phyloP scores from a whole-genome alignment of 23 tunicate species.

The Phallusia fumigata region DNA sequence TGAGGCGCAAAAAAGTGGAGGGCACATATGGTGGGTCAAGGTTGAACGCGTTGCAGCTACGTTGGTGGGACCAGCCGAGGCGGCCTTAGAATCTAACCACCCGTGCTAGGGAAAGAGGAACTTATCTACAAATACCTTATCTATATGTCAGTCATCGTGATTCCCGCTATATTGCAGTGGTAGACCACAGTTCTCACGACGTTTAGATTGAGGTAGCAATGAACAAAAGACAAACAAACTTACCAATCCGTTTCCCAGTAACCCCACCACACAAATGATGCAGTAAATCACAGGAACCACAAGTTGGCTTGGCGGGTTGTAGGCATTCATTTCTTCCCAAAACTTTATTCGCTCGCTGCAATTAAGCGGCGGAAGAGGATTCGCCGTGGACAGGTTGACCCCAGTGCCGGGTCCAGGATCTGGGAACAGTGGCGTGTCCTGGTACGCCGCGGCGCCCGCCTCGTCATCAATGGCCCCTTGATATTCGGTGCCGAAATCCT shows the following conservation, averaged over 20 bases:
- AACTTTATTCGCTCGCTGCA: background rate
- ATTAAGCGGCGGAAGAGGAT: background rate
- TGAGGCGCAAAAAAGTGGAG: no score
- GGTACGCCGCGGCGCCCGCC: slow-evolving; percentile 10
- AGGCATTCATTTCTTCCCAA: background rate
- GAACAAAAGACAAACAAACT: background rate
- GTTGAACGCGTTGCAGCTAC: no score
- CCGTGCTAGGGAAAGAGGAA: no score
- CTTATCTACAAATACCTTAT: no score
- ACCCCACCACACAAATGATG: slow-evolving; percentile 25
- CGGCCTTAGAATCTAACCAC: no score
- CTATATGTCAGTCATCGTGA: no score
- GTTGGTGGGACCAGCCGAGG: no score
- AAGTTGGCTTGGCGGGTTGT: background rate
- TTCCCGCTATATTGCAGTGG: no score
- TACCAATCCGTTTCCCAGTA: slow-evolving; percentile 38
- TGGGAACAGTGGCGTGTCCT: background rate
- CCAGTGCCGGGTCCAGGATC: background rate
- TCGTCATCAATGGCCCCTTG: background rate
- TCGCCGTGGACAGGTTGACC: background rate
- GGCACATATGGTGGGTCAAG: no score
- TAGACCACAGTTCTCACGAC: no score
- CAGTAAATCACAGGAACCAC: slow-evolving; percentile 27
- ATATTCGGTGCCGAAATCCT: background rate
- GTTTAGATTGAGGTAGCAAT: background rate